Percentiles rank a stretch among this genome's conserved stretches.
Evolutionary conservation across 2,888 invertebrate genomes (phyloP).

Genomic region (Drosophila kambysellisi): DNA sequence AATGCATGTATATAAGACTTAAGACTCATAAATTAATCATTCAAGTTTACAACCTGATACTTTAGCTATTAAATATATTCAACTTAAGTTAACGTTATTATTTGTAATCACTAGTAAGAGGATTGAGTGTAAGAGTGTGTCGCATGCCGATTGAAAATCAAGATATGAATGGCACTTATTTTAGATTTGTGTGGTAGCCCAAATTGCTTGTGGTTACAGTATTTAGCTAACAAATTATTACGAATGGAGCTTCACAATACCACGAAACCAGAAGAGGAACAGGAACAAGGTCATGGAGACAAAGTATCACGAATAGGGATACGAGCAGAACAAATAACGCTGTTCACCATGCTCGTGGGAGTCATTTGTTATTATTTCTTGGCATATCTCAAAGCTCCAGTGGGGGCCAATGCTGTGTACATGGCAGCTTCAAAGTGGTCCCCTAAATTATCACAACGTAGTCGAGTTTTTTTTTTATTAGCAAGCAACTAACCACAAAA

Average conservation of each 20-base stretch:
- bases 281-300: constrained; percentile 16
- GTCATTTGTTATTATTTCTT: constrained; percentile 73
- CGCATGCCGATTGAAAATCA: constrained; percentile 57
- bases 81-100: not conserved
- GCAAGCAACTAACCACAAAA: constrained; percentile 28
- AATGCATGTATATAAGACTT: not conserved
- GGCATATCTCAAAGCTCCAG: constrained; percentile 65
- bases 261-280: not conserved
- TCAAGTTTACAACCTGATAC: not conserved
- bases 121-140: constrained; percentile 18
- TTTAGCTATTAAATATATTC: not conserved
- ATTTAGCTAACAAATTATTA: constrained; percentile 50
- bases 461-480: constrained; percentile 36
- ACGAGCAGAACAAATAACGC: constrained; percentile 22
- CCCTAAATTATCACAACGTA: constrained; percentile 54
- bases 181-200: constrained; percentile 11
- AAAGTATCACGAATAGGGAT: not conserved
- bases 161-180: constrained; percentile 27
- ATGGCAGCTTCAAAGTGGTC: constrained; percentile 30
- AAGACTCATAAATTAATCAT: not conserved
- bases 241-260: constrained; percentile 29
- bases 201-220: constrained; percentile 36
- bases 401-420: constrained; percentile 29
- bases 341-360: constrained; percentile 55
- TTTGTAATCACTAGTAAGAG: constrained; percentile 42